Base-by-base conservation (phyloP, 2,888 invertebrate genomes). In the Meteorus cinctellus region DNA sequence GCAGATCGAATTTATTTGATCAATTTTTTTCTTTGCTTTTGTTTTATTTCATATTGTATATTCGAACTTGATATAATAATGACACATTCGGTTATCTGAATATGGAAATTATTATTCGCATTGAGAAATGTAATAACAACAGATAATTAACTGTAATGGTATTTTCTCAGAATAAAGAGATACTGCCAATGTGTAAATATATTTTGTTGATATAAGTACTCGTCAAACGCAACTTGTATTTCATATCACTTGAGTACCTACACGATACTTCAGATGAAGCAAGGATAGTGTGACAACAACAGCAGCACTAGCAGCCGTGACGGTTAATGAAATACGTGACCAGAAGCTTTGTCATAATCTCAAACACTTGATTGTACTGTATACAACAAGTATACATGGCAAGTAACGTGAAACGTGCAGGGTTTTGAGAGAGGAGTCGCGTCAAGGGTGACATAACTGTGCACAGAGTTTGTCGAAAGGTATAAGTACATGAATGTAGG, bases 271-370 rank as follows among this genome's bases (percentile, higher is more conserved):
- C 8, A 12, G 12, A 41, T 41, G 41, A 41, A 41, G 51, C 36
- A 48, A 71, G 63, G 27, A 67, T 59, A 66, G 62, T 70, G 74
- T 34, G 34, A 29, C 55, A 63, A 41, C 70, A 66, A 60, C 36
- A 65, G 45, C 65, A 55, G 79, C 75, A 79, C 78, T 80, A 82
- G 82, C 80, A 81, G 84, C 84, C 83, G 82, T 84, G 86, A 85
- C 84, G 86, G 87, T 88, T 89, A 89, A 89, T 89, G 89, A 89
- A 89, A 89, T 89, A 89, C 89, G 89, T 89, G 89, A 89, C 89
- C 89, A 86, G 85, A 86, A 85, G 85, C 84, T 85, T 81, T 85
- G 87, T 88, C 89, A 89, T 89, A 89, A 89, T 88, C 89, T 88
- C 87, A 86, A 88, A 88, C 88, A 87, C 88, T 89, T 87, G 89